Conservation (phyloP, 2,113 vertebrate species). For the Vulpes lagopus region DNA sequence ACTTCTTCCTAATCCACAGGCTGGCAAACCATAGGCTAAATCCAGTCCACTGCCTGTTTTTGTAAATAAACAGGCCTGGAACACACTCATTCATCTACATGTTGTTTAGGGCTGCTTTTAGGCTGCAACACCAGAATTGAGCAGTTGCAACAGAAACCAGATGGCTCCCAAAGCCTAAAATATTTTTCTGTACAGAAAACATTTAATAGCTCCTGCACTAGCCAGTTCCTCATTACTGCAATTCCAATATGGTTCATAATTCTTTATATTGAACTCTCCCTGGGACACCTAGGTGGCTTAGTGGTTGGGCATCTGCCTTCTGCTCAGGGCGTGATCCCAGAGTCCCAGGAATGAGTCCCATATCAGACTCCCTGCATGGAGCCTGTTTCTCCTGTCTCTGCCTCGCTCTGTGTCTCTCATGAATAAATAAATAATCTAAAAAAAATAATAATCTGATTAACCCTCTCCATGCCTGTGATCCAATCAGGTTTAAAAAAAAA, state of each 20-base stretch:
- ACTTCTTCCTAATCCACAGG: background rate
- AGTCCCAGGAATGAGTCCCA: no score
- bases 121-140: background rate
- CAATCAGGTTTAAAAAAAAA: no score
- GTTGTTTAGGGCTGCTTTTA: background rate
- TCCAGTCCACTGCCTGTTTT: background rate
- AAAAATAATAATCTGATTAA: no score
- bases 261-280: background rate
- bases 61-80: background rate
- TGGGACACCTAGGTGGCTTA: no score
- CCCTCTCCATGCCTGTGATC: no score
- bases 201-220: background rate
- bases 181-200: background rate
- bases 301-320: no score
- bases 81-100: background rate
- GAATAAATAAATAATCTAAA: no score
- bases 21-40: background rate
- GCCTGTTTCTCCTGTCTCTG: no score
- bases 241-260: background rate
- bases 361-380: no score
- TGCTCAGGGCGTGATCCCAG: no score
- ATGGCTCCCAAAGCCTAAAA: background rate
- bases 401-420: no score
- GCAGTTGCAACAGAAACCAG: background rate
- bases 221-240: background rate